Evolutionary conservation across 2,797 vertebrate species (phyloP), one percentile per base, ranked within the genome.

Genomic region (Gymnopithys bicolor): DNA sequence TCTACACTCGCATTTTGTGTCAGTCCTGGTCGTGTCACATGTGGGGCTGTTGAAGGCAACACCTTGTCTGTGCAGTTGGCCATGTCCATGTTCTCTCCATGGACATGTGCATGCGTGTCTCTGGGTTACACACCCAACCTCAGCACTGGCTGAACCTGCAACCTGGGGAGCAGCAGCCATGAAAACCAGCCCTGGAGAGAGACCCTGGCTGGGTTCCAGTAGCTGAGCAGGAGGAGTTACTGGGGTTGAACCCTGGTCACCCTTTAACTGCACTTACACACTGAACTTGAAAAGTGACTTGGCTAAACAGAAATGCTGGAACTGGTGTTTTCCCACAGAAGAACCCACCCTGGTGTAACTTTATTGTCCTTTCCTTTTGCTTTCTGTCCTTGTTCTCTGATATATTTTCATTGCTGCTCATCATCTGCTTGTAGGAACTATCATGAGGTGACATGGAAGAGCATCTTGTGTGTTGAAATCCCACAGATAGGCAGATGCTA

Each of bases 11-110:
- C 13, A 7, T 13, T 53, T 49, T 15, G 9, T 24, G 15, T 63
- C 24, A 76, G 45, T 22, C 19, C 35, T 25, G 5, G 13, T 9
- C 13, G 9, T 4, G 24, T 24, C 27, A 10, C 25, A 30, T 18
- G 25, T 22, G 59, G 59, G 27, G 25, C 10, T 39, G 37, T 28
- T 28, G 18, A 60, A 67, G 39, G 63, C 51, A 64, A 18, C 51
- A 22, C 51, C 28, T 49, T 48, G 4, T 7, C 35, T 9, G n/a
- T 9, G 48, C 48, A 8, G 7, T 2, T 52, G 56, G 14, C 41
- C 1, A 0, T 32, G 59, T 1, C 56, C 5, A 1, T 18, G 39
- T 24, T 70, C 43, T 56, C 55, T 35, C 45, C 1, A 0, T 12
- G 69, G 30, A 18, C 25, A 9, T 0, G 7, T 2, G 4, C 2